Evolutionary conservation across 2,113 vertebrate genomes (phyloP).

Genomic region (Lates calcarifer): DNA sequence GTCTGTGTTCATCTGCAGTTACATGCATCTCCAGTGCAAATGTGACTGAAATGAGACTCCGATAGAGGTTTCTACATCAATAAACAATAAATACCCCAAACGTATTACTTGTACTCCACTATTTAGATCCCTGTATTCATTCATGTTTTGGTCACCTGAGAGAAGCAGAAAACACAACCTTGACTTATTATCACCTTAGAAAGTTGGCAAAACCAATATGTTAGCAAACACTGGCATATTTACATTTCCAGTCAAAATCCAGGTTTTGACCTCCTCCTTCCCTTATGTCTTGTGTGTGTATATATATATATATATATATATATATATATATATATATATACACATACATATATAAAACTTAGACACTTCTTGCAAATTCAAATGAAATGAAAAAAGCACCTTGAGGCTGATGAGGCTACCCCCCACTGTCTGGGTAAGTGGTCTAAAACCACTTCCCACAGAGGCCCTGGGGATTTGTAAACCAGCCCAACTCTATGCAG

Average conservation of each 20-base stretch:
- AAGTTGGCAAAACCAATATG: not conserved
- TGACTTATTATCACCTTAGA: not conserved
- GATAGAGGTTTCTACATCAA: not conserved
- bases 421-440: conserved; percentile 32
- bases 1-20: not conserved
- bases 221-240: not conserved
- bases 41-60: not conserved
- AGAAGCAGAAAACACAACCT: not conserved
- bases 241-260: not conserved
- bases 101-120: not conserved
- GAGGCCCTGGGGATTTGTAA: conserved; percentile 40
- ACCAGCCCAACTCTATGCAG: not conserved
- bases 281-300: not conserved
- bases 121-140: not conserved
- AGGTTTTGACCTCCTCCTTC: not conserved
- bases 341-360: too few species aligned
- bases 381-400: not conserved
- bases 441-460: conserved; percentile 46
- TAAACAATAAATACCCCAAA: not conserved
- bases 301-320: too few species aligned
- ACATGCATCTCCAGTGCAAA: not conserved
- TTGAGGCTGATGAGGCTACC: conserved; percentile 19
- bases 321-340: too few species aligned
- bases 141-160: not conserved
- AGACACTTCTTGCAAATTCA: conserved; percentile 3